Percentiles rank a stretch among this genome's conserved stretches.
Conservation (phyloP, 1,140 invertebrate species). For the Drosophila varians region DNA sequence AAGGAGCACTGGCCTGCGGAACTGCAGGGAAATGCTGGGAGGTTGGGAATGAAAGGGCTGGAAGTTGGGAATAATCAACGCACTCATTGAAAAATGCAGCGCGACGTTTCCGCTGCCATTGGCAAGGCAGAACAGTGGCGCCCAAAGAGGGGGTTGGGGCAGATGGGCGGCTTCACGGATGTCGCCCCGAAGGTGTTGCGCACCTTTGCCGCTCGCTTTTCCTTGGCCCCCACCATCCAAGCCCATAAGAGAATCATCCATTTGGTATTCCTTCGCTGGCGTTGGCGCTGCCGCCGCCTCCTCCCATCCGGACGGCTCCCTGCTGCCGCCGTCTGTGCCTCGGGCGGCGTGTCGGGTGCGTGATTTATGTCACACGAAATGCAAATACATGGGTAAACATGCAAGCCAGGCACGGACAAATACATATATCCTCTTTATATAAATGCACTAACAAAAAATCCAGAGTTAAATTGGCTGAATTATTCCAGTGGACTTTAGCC, state of each 20-base stretch:
- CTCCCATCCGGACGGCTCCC: neutral
- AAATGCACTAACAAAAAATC: slow-evolving; percentile 11
- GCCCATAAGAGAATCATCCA: slow-evolving; percentile 6
- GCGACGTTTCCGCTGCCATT: slow-evolving; percentile 66
- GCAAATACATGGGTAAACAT: slow-evolving; percentile 79
- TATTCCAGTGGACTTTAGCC: neutral
- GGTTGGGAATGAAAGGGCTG: slow-evolving; percentile 14
- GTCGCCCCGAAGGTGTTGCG: slow-evolving; percentile 35
- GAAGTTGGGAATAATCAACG: slow-evolving; percentile 64
- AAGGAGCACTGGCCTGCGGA: slow-evolving; percentile 11
- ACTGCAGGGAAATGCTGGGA: neutral
- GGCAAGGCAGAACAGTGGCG: slow-evolving; percentile 17
- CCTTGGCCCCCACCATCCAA: slow-evolving; percentile 8
- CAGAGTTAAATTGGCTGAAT: too few species aligned
- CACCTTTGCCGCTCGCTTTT: slow-evolving; percentile 5
- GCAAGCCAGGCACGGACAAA: slow-evolving; percentile 59
- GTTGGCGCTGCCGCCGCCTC: slow-evolving; percentile 4
- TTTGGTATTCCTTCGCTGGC: neutral
- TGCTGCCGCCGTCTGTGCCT: slow-evolving; percentile 42
- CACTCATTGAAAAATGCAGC: slow-evolving; percentile 75
- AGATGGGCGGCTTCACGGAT: slow-evolving; percentile 17
- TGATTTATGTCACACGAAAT: slow-evolving; percentile 80
- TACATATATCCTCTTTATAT: slow-evolving; percentile 12
- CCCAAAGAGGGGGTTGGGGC: slow-evolving; percentile 2
- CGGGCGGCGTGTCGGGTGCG: slow-evolving; percentile 68